Evolutionary conservation across 2,113 vertebrate species (phyloP).

Genomic region (Haliaeetus leucogaster): DNA sequence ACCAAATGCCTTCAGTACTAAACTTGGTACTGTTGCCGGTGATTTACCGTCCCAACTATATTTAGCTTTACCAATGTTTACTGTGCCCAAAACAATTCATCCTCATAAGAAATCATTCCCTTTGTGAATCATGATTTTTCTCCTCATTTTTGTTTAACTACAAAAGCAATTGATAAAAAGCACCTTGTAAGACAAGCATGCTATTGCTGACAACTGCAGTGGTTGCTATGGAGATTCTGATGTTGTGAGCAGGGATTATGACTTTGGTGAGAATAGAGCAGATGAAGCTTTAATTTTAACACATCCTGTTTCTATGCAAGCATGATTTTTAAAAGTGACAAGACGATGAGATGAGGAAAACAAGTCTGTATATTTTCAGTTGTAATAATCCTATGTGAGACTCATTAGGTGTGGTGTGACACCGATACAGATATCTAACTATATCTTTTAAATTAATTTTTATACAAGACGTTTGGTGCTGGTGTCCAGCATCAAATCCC

Average conservation of each 20-base stretch:
- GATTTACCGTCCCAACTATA: neutral
- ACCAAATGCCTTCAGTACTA: neutral
- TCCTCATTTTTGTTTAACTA: conserved; percentile 26
- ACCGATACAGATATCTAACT: neutral
- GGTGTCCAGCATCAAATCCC: neutral
- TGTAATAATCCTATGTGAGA: neutral
- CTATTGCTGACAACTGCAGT: neutral
- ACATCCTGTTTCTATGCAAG: neutral
- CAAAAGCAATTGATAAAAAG: conserved; percentile 40
- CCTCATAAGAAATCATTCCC: neutral
- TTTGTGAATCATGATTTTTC: neutral
- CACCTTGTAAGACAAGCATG: neutral
- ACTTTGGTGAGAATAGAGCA: conserved; percentile 39
- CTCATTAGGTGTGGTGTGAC: neutral
- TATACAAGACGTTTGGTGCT: neutral
- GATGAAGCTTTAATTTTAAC: conserved; percentile 59
- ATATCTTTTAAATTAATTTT: neutral
- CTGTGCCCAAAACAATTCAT: neutral
- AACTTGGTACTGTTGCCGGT: rapidly evolving
- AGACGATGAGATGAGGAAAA: neutral
- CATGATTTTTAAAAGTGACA: neutral
- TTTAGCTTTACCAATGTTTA: neutral
- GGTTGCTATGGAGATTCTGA: conserved; percentile 51
- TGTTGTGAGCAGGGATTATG: conserved; percentile 42
- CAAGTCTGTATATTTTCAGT: neutral